Conservation (phyloP, 1,140 invertebrate species). For the Acyrthosiphon pisum region DNA sequence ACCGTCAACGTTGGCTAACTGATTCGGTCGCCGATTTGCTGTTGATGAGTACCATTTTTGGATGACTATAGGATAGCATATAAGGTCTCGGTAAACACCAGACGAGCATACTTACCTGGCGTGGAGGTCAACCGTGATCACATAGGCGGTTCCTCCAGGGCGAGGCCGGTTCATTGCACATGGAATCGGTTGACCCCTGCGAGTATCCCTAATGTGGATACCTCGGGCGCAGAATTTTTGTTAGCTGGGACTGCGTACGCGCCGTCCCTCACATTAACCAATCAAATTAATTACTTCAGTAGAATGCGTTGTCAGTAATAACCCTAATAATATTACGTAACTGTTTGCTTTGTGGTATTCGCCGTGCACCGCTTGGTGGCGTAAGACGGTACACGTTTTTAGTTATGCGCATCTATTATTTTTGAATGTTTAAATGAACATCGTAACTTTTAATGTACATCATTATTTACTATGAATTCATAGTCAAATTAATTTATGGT, state of each 20-base stretch:
- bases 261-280: slow-evolving; percentile 57
- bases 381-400: no score
- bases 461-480: no score
- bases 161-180: slow-evolving; percentile 76
- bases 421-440: no score
- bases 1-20: not conserved
- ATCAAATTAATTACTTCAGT: no score
- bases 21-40: not conserved
- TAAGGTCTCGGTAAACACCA: not conserved
- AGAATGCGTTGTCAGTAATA: no score
- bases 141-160: slow-evolving; percentile 73
- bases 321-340: no score
- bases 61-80: not conserved
- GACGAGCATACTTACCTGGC: slow-evolving; percentile 70
- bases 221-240: slow-evolving; percentile 76
- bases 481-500: no score
- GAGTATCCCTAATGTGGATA: slow-evolving; percentile 76
- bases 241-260: slow-evolving; percentile 68
- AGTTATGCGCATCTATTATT: no score
- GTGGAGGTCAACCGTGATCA: slow-evolving; percentile 72
- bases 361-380: no score
- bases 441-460: no score
- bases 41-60: not conserved
- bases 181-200: slow-evolving; percentile 74
- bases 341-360: no score